A percentile compares a stretch with the other conserved stretches of the same genome.
Conservation (phyloP, 1,140 invertebrate genomes). For the Drosophila mojavensis region DNA sequence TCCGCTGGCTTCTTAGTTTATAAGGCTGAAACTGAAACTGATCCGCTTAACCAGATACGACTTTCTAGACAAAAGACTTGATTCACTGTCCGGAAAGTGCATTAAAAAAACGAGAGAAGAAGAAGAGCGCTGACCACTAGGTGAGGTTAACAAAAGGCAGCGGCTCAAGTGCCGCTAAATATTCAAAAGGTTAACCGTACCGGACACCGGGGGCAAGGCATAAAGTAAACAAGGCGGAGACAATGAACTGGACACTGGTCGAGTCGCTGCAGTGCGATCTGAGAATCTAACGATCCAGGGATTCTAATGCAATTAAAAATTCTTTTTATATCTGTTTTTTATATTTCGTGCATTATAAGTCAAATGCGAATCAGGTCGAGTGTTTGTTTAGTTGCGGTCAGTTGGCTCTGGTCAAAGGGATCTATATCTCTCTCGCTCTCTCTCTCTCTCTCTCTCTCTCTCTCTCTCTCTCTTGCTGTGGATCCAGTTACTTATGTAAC, state of each 20-base stretch:
- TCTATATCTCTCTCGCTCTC: background rate
- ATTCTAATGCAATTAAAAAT: slow-evolving; percentile 76
- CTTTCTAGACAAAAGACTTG: slow-evolving; percentile 18
- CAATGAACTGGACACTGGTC: slow-evolving; percentile 29
- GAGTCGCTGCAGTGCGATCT: slow-evolving; percentile 28
- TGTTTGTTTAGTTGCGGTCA: slow-evolving; percentile 81
- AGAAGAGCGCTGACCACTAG: slow-evolving; percentile 2
- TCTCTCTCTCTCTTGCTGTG: background rate
- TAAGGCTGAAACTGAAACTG: slow-evolving; percentile 49
- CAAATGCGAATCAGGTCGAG: slow-evolving; percentile 70
- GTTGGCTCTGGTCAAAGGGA: slow-evolving; percentile 58
- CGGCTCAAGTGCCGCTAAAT: slow-evolving; percentile 48
- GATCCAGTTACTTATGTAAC: slow-evolving; percentile 35
- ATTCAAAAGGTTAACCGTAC: slow-evolving; percentile 73
- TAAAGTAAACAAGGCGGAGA: slow-evolving; percentile 65
- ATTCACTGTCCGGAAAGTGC: slow-evolving; percentile 59
- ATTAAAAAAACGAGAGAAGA: slow-evolving; percentile 38
- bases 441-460: background rate
- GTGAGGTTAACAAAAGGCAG: slow-evolving; percentile 21
- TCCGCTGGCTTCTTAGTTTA: background rate
- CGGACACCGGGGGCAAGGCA: slow-evolving; percentile 28
- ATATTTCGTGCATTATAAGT: slow-evolving; percentile 52
- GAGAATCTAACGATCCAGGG: slow-evolving; percentile 10
- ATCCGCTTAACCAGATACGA: slow-evolving; percentile 62
- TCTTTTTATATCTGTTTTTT: slow-evolving; percentile 10